These are phyloP conservation scores for Saiga tatarica DNA, from an alignment of 2,113 vertebrate species.

Conservation along the genomic window DNA sequence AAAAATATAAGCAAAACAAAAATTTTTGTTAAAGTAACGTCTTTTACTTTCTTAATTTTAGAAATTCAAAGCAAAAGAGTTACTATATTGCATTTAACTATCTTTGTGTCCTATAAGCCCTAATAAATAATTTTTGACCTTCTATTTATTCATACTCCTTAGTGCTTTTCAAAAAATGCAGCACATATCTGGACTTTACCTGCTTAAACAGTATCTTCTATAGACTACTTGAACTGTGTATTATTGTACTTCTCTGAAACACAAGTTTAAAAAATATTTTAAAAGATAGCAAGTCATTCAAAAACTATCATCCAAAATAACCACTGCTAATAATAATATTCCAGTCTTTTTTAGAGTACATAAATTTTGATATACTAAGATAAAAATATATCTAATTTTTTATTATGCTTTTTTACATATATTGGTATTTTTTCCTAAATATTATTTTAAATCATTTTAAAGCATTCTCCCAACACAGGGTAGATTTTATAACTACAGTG, in stretches of 20 bases:
- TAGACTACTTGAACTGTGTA: not conserved
- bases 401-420: not conserved
- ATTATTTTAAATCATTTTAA: not conserved
- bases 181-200: not conserved
- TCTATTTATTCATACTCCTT: not conserved
- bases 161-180: not conserved
- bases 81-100: not conserved
- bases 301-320: not conserved
- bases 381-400: not conserved
- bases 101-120: not conserved
- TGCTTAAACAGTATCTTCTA: not conserved
- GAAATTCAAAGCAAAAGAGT: conserved; percentile 25
- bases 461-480: not conserved
- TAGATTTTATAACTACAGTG: not conserved
- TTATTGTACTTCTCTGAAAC: not conserved
- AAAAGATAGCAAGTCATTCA: not conserved
- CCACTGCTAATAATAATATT: not conserved
- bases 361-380: not conserved
- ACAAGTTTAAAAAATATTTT: not conserved
- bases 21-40: not conserved
- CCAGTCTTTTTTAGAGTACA: not conserved
- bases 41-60: not conserved
- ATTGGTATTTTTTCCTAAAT: not conserved
- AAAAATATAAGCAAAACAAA: not conserved
- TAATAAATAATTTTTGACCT: not conserved